These are phyloP conservation scores for Lordiphosa stackelbergi DNA, from an alignment of 1,140 invertebrate species.

Conservation along the genomic window DNA sequence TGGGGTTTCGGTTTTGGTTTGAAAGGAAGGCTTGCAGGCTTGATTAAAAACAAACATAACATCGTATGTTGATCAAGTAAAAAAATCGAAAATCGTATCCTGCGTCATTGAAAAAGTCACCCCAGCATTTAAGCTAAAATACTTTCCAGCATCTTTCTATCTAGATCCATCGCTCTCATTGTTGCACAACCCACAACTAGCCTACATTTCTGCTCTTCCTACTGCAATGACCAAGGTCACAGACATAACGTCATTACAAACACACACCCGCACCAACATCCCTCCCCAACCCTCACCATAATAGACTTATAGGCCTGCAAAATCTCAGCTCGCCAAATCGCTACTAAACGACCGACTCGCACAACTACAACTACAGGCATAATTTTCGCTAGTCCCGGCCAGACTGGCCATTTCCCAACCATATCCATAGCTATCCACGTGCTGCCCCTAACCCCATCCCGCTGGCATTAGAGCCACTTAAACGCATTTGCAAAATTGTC, in stretches of 20 bases:
- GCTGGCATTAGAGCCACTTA: constrained; percentile 70
- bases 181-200: constrained; percentile 14
- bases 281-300: constrained; percentile 9
- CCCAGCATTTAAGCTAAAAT: too few species aligned
- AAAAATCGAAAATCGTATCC: too few species aligned
- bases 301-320: constrained; percentile 53
- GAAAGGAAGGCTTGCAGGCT: too few species aligned
- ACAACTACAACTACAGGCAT: constrained; percentile 24
- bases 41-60: too few species aligned
- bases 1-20: too few species aligned
- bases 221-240: too few species aligned
- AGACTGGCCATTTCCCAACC: constrained; percentile 9
- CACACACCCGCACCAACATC: too few species aligned
- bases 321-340: constrained; percentile 53
- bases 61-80: too few species aligned
- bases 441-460: constrained; percentile 48
- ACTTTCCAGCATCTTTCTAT: too few species aligned
- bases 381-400: constrained; percentile 21
- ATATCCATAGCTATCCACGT: constrained; percentile 52
- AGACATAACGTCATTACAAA: too few species aligned
- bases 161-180: not conserved
- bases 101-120: too few species aligned
- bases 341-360: constrained; percentile 40
- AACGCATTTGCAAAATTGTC: constrained; percentile 72
- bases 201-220: constrained; percentile 11